A percentile compares a stretch with the other conserved stretches of the same genome.
These are phyloP conservation scores for Bettongia penicillata DNA, from an alignment of 2,113 vertebrate species.

Conservation along the genomic window DNA sequence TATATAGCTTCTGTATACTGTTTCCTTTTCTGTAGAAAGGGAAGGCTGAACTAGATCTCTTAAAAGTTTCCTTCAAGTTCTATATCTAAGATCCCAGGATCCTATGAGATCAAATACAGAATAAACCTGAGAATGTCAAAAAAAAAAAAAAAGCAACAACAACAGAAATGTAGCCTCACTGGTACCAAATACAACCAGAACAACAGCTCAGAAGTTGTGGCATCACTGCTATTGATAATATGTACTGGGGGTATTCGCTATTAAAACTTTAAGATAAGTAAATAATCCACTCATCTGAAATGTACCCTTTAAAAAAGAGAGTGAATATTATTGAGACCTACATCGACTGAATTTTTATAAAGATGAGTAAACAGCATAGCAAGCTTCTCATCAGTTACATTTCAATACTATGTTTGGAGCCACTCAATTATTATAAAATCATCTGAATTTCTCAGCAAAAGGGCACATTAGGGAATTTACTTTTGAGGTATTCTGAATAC, in stretches of 20 bases:
- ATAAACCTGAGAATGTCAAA: neutral
- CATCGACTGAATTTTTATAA: conserved; percentile 41
- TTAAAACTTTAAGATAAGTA: conserved; percentile 48
- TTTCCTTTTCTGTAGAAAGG: neutral
- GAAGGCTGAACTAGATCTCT: neutral
- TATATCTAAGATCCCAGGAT: neutral
- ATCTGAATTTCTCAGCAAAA: conserved; percentile 58
- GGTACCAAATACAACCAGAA: neutral
- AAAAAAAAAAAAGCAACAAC: conserved; percentile 38
- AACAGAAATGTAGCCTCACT: neutral
- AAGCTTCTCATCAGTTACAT: conserved; percentile 36
- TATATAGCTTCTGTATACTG: neutral
- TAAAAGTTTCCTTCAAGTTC: neutral
- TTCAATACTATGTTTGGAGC: conserved; percentile 44
- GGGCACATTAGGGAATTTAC: conserved; percentile 64
- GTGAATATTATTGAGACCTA: conserved; percentile 42
- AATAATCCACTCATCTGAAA: conserved; percentile 57
- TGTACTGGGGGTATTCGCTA: neutral
- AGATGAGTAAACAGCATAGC: conserved; percentile 39
- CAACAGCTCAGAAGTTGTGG: neutral
- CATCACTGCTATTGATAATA: neutral
- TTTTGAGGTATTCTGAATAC: conserved; percentile 63
- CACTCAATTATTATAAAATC: conserved; percentile 60
- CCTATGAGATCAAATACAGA: neutral
- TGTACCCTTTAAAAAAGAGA: conserved; percentile 46